Conservation (phyloP, 2,888 invertebrate species). For the Automeris io region DNA sequence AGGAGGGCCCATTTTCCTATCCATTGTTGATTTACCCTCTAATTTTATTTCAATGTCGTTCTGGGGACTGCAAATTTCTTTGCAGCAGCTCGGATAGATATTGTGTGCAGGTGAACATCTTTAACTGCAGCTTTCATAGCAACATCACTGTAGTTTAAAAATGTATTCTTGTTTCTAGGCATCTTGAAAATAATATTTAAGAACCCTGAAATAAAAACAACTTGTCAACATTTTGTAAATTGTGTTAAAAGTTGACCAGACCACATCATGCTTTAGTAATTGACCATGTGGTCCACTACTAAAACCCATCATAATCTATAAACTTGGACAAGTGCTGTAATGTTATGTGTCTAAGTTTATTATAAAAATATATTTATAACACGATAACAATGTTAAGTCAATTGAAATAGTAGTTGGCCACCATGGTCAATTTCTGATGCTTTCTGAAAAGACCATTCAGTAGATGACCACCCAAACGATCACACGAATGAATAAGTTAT, state of each 20-base stretch:
- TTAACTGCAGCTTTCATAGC: conserved; percentile 14
- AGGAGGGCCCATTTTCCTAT: conserved; percentile 19
- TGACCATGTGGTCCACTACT: conserved; percentile 9
- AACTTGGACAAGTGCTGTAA: conserved; percentile 7
- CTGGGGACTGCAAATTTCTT: conserved; percentile 14
- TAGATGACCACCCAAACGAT: conserved; percentile 11
- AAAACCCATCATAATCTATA: conserved; percentile 6
- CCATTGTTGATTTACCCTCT: conserved; percentile 15
- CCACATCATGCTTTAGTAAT: conserved; percentile 11
- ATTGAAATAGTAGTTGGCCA: conserved; percentile 11
- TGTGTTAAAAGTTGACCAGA: conserved; percentile 10
- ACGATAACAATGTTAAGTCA: conserved; percentile 10
- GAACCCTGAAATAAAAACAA: conserved; percentile 10
- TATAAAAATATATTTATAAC: conserved; percentile 11
- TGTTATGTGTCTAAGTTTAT: conserved; percentile 11
- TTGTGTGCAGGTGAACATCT: conserved; percentile 15
- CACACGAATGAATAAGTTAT: conserved; percentile 6
- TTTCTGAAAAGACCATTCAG: conserved; percentile 9
- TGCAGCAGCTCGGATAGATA: conserved; percentile 15
- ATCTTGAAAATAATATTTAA: conserved; percentile 15
- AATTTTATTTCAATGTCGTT: conserved; percentile 19
- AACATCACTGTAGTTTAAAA: conserved; percentile 11
- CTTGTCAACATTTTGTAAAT: conserved; percentile 12
- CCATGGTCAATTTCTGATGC: conserved; percentile 7
- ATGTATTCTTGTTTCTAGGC: conserved; percentile 13